phyloP scores from a whole-genome alignment of 2,113 vertebrate species.

The Fregetta grallaria region DNA sequence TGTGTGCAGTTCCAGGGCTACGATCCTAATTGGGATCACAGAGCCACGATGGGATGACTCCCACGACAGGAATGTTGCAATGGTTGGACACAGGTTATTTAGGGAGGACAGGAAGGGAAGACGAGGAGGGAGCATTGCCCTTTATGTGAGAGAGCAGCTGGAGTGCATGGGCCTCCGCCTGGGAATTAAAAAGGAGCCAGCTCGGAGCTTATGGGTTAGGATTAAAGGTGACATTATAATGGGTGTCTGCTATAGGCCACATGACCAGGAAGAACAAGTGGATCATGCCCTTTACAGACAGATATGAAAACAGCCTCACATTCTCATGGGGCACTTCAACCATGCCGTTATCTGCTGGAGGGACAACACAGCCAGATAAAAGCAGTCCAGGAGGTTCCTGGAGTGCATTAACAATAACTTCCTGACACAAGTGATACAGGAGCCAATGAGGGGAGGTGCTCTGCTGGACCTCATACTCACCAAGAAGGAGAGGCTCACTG shows the following conservation, averaged over 20 bases:
- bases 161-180: not conserved
- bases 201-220: not conserved
- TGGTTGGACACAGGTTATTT: not conserved
- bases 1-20: not conserved
- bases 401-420: not conserved
- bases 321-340: not conserved
- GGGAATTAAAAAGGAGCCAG: not conserved
- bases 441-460: not conserved
- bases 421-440: not conserved
- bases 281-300: not conserved
- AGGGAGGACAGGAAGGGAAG: not conserved
- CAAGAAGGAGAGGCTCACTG: not conserved
- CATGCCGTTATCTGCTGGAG: not conserved
- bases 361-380: not conserved
- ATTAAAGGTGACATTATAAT: not conserved
- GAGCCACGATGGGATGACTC: not conserved
- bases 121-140: fast-evolving
- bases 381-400: not conserved
- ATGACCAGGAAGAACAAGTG: not conserved
- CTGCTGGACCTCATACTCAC: not conserved
- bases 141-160: not conserved
- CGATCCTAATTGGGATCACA: not conserved
- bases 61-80: not conserved
- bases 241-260: not conserved
- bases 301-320: not conserved